Conservation (phyloP, 2,113 vertebrate species). For the Chaetorhynchus papuensis region DNA sequence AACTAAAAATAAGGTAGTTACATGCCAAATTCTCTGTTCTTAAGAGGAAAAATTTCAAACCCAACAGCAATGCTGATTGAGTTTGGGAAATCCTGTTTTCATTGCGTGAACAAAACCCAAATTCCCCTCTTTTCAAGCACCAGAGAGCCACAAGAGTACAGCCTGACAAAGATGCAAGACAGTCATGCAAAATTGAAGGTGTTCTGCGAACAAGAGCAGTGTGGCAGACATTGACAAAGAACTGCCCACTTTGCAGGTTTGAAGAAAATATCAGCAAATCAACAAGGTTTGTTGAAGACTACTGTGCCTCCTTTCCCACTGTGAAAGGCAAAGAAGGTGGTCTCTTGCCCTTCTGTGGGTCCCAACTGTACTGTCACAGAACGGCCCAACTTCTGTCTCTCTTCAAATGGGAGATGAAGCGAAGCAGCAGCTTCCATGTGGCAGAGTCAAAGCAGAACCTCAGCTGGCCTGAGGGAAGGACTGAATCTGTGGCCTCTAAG, state of each 20-base stretch:
- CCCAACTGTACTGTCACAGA: rapidly evolving
- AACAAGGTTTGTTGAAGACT: neutral
- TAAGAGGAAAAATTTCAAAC: neutral
- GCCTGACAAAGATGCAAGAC: neutral
- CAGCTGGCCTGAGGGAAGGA: neutral
- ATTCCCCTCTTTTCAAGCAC: neutral
- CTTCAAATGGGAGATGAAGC: neutral
- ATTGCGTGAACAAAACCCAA: neutral
- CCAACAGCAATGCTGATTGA: neutral
- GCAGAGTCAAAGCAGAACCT: neutral
- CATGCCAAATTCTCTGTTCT: neutral
- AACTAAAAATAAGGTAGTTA: neutral
- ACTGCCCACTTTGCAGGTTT: neutral
- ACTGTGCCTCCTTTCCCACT: neutral
- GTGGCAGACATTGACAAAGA: neutral
- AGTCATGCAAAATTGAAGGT: neutral
- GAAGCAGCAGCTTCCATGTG: neutral
- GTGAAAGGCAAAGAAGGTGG: neutral
- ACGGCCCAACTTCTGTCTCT: neutral
- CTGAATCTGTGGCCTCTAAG: neutral
- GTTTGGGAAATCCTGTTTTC: neutral
- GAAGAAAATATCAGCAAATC: neutral
- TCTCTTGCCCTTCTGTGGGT: neutral
- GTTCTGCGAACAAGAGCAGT: neutral
- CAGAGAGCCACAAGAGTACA: neutral